Base-by-base conservation (phyloP, 2,888 invertebrate species). In the Gisinianus flammeolus region DNA sequence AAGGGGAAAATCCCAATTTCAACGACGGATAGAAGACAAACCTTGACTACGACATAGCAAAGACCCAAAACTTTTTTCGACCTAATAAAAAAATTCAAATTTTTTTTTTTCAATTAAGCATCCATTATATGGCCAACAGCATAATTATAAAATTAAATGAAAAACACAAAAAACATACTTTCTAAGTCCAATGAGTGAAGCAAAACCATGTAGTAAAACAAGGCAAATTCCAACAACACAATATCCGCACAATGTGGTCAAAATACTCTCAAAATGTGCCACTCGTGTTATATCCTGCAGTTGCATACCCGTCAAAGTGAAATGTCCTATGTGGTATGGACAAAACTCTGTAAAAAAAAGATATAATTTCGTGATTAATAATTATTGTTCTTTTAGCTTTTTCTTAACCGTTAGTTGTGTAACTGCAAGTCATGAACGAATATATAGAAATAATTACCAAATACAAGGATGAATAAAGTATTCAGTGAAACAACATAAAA, bases 401-500 rank as follows among this genome's bases (percentile, higher is more conserved):
- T n/a, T n/a, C n/a, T n/a, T n/a, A n/a, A n/a, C n/a, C n/a, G n/a
- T n/a, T n/a, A n/a, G n/a, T n/a, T n/a, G n/a, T n/a, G n/a, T n/a
- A n/a, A n/a, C n/a, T n/a, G n/a, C n/a, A n/a, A n/a, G n/a, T n/a
- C n/a, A n/a, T n/a, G n/a, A n/a, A n/a, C n/a, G n/a, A n/a, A 12
- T 67, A 28, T n/a, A 1, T 26, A 56, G 12, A 54, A 6, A n/a
- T 24, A 86, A 87, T 87, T 85, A 90, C 90, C 90, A 89, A 99
- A 99, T 26, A 97, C 93, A 81, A 98, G 91, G 82, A 98, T 98
- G 87, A 98, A 98, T 77, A 98, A 89, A 0, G 98, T 97, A 86
- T 99, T 98, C 33, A 99, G 88, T 0, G 97, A 97, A 26, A 98
- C 96, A 30, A 98, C 97, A 98, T 98, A 99, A 87, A 99, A 98